Conservation (phyloP, 2,797 vertebrate species). For the Darevskia mixta region DNA sequence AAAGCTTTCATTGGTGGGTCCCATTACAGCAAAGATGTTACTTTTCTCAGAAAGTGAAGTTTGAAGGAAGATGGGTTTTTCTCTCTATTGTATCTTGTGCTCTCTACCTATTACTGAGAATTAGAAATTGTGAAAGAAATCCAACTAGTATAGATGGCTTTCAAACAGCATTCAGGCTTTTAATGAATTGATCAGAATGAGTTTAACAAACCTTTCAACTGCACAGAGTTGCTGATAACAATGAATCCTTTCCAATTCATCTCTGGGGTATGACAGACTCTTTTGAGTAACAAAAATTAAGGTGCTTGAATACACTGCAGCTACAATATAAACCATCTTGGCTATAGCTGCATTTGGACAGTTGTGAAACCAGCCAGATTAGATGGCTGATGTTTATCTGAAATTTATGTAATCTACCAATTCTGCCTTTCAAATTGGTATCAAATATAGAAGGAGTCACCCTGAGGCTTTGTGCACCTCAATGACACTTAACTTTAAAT, state of each 20-base stretch:
- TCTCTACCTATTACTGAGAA: slow-evolving; percentile 41
- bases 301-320: slow-evolving; percentile 36
- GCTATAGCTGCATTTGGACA: slow-evolving; percentile 26
- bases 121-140: slow-evolving; percentile 64
- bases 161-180: slow-evolving; percentile 59
- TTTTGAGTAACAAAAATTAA: slow-evolving; percentile 63
- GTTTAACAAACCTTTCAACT: slow-evolving; percentile 64
- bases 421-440: slow-evolving; percentile 51
- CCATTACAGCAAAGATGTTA: slow-evolving; percentile 22
- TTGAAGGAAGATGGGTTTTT: slow-evolving; percentile 24
- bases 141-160: slow-evolving; percentile 47
- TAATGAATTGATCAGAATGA: slow-evolving; percentile 66
- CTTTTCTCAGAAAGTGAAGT: slow-evolving; percentile 39
- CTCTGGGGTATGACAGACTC: slow-evolving; percentile 39
- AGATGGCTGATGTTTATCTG: slow-evolving; percentile 56
- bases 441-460: slow-evolving; percentile 36
- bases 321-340: slow-evolving; percentile 48
- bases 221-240: slow-evolving; percentile 53
- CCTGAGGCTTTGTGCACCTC: slow-evolving; percentile 21
- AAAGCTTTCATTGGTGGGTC: slow-evolving; percentile 26
- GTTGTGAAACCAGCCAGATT: slow-evolving; percentile 43
- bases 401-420: slow-evolving; percentile 55
- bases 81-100: slow-evolving; percentile 24
- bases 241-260: slow-evolving; percentile 51
- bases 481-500: slow-evolving; percentile 31